phyloP scores from a whole-genome alignment of 2,797 vertebrate genomes.

The Todus mexicanus region DNA sequence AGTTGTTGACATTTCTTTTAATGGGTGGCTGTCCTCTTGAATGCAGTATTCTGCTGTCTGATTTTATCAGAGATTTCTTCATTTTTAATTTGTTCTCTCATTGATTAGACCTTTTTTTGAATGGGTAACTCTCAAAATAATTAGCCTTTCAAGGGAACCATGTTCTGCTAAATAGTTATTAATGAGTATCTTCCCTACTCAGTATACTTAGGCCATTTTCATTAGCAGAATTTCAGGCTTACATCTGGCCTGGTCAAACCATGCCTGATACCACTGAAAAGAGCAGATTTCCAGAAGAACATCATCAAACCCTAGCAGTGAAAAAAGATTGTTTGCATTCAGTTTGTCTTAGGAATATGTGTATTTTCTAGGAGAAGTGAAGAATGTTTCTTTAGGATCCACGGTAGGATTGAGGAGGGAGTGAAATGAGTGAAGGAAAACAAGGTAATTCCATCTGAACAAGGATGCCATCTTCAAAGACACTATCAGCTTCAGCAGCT shows the following conservation, averaged over 20 bases:
- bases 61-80: conserved; percentile 1
- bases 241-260: not conserved
- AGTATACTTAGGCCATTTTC: not conserved
- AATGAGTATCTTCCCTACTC: not conserved
- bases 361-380: not conserved
- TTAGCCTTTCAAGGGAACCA: not conserved
- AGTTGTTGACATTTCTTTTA: conserved; percentile 50
- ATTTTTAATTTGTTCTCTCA: conserved; percentile 25
- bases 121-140: conserved; percentile 14
- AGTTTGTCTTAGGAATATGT: not conserved
- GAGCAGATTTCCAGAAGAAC: not conserved
- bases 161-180: not conserved
- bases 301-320: not conserved
- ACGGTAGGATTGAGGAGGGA: not conserved
- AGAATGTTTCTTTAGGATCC: not conserved
- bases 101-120: not conserved
- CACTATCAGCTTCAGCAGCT: not conserved
- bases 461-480: not conserved
- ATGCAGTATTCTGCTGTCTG: not conserved
- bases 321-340: not conserved
- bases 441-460: not conserved
- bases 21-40: conserved; percentile 31
- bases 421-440: not conserved
- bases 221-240: not conserved
- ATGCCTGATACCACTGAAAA: not conserved